phyloP scores from a whole-genome alignment of 1,140 invertebrate species.

The Trichonephila inaurata region DNA sequence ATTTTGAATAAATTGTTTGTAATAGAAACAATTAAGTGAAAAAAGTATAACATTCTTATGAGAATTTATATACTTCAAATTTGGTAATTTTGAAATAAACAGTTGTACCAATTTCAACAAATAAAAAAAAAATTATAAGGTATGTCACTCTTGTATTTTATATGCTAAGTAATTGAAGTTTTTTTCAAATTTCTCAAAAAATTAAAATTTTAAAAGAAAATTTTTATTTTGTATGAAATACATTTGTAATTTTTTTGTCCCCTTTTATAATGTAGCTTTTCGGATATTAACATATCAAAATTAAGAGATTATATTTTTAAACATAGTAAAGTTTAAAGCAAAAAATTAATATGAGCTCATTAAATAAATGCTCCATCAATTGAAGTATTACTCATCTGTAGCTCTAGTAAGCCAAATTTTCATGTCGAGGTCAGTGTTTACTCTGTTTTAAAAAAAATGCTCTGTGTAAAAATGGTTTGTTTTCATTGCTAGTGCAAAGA shows the following conservation, averaged over 20 bases:
- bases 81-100: neutral
- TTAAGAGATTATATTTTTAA: constrained; percentile 23
- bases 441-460: neutral
- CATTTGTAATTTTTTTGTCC: neutral
- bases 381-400: neutral
- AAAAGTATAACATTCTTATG: neutral
- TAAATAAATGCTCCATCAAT: neutral
- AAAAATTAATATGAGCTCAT: neutral
- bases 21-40: too few species aligned
- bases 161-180: neutral
- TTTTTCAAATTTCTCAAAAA: neutral
- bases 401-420: neutral
- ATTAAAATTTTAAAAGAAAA: too few species aligned
- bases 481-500: neutral
- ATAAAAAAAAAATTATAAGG: neutral
- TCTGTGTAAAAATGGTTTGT: neutral
- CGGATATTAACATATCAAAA: constrained; percentile 9
- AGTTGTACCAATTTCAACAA: neutral
- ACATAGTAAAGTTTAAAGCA: neutral
- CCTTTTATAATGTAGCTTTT: neutral
- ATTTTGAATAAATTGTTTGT: neutral
- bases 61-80: neutral
- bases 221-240: neutral
- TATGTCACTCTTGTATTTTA: neutral
- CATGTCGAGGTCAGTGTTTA: neutral